These are phyloP conservation scores for Pycnonotus jocosus DNA, from an alignment of 2,113 vertebrate species.

Conservation along the genomic window DNA sequence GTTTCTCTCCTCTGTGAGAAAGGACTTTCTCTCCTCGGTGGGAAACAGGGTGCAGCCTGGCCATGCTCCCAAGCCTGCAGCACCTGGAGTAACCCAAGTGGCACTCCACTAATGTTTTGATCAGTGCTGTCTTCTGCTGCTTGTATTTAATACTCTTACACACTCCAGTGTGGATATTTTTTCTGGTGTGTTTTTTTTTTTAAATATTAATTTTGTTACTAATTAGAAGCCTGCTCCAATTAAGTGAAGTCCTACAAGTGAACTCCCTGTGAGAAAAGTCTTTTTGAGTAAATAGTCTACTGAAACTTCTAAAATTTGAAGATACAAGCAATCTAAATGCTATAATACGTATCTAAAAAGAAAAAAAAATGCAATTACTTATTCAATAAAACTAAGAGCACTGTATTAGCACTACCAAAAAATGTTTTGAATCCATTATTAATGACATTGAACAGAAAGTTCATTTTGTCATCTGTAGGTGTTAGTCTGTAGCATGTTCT, in stretches of 20 bases:
- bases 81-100: background rate
- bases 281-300: background rate
- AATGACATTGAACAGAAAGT: background rate
- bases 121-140: background rate
- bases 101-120: background rate
- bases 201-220: background rate
- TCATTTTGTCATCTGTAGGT: background rate
- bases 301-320: background rate
- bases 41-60: background rate
- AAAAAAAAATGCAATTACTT: background rate
- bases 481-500: background rate
- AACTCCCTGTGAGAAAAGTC: background rate
- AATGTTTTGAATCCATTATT: background rate
- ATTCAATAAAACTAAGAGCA: background rate
- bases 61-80: accelerated
- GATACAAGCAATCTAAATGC: background rate
- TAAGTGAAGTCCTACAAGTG: background rate
- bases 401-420: background rate
- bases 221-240: background rate
- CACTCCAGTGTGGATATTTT: background rate
- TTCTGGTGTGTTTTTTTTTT: background rate
- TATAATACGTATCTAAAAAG: background rate
- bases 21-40: background rate
- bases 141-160: background rate
- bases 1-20: background rate